Conservation (phyloP, 1,140 invertebrate genomes). For the Trichomalopsis sarcophagae region DNA sequence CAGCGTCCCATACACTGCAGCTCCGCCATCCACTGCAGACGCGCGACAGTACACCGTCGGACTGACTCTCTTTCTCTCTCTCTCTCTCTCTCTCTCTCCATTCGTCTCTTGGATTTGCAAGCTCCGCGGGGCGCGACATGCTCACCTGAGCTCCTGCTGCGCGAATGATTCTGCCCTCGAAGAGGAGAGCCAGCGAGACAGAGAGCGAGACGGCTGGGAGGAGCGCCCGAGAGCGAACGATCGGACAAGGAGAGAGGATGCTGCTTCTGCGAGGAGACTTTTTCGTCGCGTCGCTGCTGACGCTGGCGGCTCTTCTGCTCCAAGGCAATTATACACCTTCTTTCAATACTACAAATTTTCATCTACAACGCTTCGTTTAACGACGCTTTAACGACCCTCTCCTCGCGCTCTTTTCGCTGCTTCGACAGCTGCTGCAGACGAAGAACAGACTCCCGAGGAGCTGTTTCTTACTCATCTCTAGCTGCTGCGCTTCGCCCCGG, state of each 20-base stretch:
- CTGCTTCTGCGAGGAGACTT: neutral
- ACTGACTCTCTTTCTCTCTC: too few species aligned
- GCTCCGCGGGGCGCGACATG: neutral
- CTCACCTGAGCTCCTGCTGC: neutral
- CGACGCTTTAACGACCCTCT: neutral
- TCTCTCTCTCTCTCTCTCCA: too few species aligned
- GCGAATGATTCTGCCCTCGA: neutral
- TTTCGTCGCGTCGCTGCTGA: neutral
- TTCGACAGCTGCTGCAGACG: neutral
- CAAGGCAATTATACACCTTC: conserved; percentile 39
- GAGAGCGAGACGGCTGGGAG: too few species aligned
- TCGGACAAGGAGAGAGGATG: neutral
- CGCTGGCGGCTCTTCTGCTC: neutral
- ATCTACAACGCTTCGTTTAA: neutral
- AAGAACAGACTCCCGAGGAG: neutral
- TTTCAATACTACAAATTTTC: neutral
- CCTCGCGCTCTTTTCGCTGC: neutral
- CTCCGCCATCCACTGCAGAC: neutral
- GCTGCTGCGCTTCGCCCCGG: neutral
- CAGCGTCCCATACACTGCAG: neutral
- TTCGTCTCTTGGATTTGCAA: neutral
- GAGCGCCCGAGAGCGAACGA: neutral
- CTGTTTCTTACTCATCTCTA: neutral
- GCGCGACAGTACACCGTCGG: too few species aligned
- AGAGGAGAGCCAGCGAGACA: neutral